phyloP scores from a whole-genome alignment of 1,140 invertebrate species.

The Trigoniulus corallinus region DNA sequence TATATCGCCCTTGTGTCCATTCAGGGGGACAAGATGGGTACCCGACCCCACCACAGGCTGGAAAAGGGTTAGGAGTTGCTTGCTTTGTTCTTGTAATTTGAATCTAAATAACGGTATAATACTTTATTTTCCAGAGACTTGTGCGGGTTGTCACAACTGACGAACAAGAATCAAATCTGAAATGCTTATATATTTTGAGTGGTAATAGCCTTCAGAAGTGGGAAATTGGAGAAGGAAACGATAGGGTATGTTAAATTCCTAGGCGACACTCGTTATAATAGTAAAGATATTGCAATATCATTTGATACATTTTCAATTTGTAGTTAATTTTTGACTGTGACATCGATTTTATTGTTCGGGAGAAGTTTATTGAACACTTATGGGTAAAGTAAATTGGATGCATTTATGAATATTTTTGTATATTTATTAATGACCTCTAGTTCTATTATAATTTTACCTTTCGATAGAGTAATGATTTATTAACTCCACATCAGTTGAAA shows the following conservation, averaged over 20 bases:
- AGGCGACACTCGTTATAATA: constrained; percentile 5
- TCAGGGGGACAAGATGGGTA: too few species aligned
- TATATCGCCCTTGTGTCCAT: too few species aligned
- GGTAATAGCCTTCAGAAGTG: constrained; percentile 51
- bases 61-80: too few species aligned
- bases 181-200: constrained; percentile 43
- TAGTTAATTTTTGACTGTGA: constrained; percentile 42
- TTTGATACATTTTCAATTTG: not conserved
- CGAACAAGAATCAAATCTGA: constrained; percentile 22
- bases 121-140: constrained; percentile 33
- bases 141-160: constrained; percentile 32
- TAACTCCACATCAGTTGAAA: constrained; percentile 20
- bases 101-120: too few species aligned
- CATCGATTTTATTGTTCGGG: constrained; percentile 39
- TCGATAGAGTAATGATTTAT: not conserved
- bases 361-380: constrained; percentile 37
- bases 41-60: too few species aligned
- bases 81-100: too few species aligned
- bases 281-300: not conserved
- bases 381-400: constrained; percentile 33
- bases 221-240: constrained; percentile 32
- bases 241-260: constrained; percentile 19
- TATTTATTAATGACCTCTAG: not conserved
- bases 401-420: not conserved
- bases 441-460: not conserved